These are phyloP conservation scores for Bujurquina vittata DNA, from an alignment of 2,113 vertebrate species.

Conservation along the genomic window DNA sequence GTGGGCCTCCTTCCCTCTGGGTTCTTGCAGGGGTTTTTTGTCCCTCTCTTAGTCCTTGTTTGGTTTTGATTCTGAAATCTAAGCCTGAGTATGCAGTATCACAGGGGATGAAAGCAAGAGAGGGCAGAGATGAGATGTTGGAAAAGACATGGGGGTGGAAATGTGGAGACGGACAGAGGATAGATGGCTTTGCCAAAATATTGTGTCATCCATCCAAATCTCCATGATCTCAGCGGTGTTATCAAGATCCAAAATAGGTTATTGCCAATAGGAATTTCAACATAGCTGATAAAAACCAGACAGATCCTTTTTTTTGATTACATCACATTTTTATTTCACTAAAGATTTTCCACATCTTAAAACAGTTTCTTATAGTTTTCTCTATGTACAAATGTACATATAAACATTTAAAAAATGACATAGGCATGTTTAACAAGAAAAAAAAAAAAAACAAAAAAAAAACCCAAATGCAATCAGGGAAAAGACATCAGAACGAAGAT, in stretches of 20 bases:
- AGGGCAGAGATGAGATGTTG: conserved; percentile 38
- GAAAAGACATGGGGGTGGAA: conserved; percentile 50
- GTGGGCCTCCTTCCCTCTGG: conserved; percentile 33
- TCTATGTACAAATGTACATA: conserved; percentile 82
- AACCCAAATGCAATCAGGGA: no score
- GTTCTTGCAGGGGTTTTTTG: not conserved
- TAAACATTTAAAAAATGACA: conserved; percentile 71
- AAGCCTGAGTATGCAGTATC: conserved; percentile 47
- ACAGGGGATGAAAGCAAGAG: conserved; percentile 62
- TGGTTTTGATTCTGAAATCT: conserved; percentile 72
- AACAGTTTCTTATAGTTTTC: conserved; percentile 75
- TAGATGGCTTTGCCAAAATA: conserved; percentile 41
- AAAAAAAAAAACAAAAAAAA: conserved; percentile 1
- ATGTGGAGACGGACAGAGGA: conserved; percentile 29
- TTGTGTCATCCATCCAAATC: conserved; percentile 42
- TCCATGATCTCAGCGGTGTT: conserved; percentile 19
- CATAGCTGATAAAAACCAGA: conserved; percentile 8
- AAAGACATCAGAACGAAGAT: no score
- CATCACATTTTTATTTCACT: conserved; percentile 39
- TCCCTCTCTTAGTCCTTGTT: conserved; percentile 50
- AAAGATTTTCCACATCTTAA: conserved; percentile 73
- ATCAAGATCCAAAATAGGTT: conserved; percentile 1
- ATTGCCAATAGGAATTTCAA: not conserved
- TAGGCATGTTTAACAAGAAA: conserved; percentile 35
- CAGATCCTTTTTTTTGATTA: conserved; percentile 26